Evolutionary conservation across 2,888 invertebrate species (phyloP).

Genomic region (Torymus aiolomorphi): DNA sequence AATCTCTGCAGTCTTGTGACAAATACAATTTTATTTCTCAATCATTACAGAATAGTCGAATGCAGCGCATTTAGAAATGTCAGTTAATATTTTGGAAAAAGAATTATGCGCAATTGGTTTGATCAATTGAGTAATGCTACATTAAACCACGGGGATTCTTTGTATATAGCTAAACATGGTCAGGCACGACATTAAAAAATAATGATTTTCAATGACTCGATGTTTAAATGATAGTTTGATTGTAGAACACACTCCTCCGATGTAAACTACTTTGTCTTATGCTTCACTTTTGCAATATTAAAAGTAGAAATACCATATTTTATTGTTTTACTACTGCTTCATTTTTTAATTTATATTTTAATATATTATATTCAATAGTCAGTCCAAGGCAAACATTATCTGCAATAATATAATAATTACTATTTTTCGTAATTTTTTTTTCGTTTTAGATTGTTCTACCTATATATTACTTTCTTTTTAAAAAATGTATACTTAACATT

Average conservation of each 20-base stretch:
- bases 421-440: slow-evolving; percentile 65
- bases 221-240: slow-evolving; percentile 68
- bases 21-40: slow-evolving; percentile 45
- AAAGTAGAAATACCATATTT: slow-evolving; percentile 75
- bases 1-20: slow-evolving; percentile 57
- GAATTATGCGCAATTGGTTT: slow-evolving; percentile 24
- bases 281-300: slow-evolving; percentile 71
- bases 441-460: slow-evolving; percentile 69
- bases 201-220: slow-evolving; percentile 59
- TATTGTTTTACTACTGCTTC: slow-evolving; percentile 69
- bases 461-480: slow-evolving; percentile 76
- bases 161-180: slow-evolving; percentile 57
- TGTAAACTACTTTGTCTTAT: slow-evolving; percentile 68
- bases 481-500: slow-evolving; percentile 75
- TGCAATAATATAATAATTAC: slow-evolving; percentile 73
- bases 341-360: slow-evolving; percentile 60
- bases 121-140: slow-evolving; percentile 46
- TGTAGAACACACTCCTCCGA: slow-evolving; percentile 70
- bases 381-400: slow-evolving; percentile 76
- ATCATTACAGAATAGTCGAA: slow-evolving; percentile 43
- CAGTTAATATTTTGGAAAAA: slow-evolving; percentile 33
- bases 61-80: slow-evolving; percentile 34
- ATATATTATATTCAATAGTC: slow-evolving; percentile 69
- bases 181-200: slow-evolving; percentile 67
- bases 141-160: slow-evolving; percentile 44